phyloP scores from a whole-genome alignment of 1,140 invertebrate species.

The Psilanteris sp. region DNA sequence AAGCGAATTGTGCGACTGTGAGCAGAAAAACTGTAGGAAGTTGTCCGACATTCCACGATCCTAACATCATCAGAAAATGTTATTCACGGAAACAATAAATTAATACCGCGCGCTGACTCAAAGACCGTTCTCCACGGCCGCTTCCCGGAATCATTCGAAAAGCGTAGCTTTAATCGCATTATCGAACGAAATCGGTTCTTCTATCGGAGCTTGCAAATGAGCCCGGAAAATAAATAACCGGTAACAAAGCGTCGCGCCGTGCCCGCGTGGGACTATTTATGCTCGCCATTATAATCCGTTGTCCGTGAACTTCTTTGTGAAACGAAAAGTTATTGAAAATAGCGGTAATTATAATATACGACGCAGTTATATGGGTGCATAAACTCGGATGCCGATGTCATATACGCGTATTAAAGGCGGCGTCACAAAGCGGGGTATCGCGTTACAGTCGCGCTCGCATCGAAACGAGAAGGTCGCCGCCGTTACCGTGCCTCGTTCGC shows the following conservation, averaged over 20 bases:
- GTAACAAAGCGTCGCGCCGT: conserved; percentile 20
- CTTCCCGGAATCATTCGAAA: conserved; percentile 3
- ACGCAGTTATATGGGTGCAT: conserved; percentile 55
- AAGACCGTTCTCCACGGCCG: not conserved
- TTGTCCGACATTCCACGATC: too few species aligned
- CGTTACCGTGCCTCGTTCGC: conserved; percentile 35
- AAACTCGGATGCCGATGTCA: conserved; percentile 68
- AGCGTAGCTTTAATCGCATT: conserved; percentile 10
- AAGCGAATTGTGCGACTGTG: too few species aligned
- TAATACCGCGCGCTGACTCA: not conserved
- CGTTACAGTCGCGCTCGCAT: conserved; percentile 30
- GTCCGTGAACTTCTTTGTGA: conserved; percentile 52
- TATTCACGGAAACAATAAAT: conserved; percentile 10
- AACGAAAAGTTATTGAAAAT: conserved; percentile 49
- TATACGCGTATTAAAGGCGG: conserved; percentile 39
- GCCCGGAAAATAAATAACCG: conserved; percentile 17
- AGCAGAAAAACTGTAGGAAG: too few species aligned
- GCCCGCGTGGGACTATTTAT: conserved; percentile 37
- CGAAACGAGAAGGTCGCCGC: conserved; percentile 48
- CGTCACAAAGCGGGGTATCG: conserved; percentile 40
- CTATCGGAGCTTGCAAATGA: conserved; percentile 5
- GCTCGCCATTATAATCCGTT: conserved; percentile 31
- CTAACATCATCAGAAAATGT: not conserved
- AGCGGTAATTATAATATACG: conserved; percentile 49
- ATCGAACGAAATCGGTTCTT: conserved; percentile 9